A percentile compares a stretch with the other conserved stretches of the same genome.
Conservation (phyloP, 2,113 vertebrate species). For the Pterocles orientalis region DNA sequence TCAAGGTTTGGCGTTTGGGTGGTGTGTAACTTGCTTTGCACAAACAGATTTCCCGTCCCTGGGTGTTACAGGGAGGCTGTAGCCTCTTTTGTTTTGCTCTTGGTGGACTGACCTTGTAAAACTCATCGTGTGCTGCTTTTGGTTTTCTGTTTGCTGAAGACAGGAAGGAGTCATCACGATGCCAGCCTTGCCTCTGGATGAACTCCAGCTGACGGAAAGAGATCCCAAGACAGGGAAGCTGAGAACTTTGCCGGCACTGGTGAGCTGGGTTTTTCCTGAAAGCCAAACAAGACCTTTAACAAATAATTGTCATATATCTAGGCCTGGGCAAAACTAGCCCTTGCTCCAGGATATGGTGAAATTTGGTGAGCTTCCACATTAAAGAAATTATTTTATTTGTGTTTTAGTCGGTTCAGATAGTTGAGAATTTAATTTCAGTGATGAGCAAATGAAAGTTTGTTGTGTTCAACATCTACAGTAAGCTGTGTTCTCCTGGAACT, state of each 20-base stretch:
- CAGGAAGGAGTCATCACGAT: conserved; percentile 56
- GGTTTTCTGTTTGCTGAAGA: background rate
- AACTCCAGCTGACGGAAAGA: conserved; percentile 84
- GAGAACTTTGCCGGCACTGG: conserved; percentile 87
- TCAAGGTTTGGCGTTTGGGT: background rate
- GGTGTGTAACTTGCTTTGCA: background rate
- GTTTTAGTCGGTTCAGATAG: background rate
- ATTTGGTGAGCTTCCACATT: background rate
- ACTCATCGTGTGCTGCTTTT: background rate
- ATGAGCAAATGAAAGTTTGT: background rate
- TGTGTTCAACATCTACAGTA: background rate
- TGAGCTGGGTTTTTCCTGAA: conserved; percentile 69
- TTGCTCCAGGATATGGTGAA: background rate
- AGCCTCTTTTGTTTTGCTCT: background rate
- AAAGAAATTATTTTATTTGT: background rate
- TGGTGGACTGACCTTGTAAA: background rate
- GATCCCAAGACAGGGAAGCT: conserved; percentile 80
- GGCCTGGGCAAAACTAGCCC: background rate
- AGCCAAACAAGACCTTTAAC: background rate
- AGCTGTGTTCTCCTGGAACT: background rate
- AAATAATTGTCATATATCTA: background rate
- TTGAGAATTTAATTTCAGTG: background rate
- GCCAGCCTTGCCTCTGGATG: conserved; percentile 86
- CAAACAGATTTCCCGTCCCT: background rate
- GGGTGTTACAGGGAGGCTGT: background rate